These are phyloP conservation scores for Araneus ventricosus DNA, from an alignment of 1,140 invertebrate species.

Conservation along the genomic window DNA sequence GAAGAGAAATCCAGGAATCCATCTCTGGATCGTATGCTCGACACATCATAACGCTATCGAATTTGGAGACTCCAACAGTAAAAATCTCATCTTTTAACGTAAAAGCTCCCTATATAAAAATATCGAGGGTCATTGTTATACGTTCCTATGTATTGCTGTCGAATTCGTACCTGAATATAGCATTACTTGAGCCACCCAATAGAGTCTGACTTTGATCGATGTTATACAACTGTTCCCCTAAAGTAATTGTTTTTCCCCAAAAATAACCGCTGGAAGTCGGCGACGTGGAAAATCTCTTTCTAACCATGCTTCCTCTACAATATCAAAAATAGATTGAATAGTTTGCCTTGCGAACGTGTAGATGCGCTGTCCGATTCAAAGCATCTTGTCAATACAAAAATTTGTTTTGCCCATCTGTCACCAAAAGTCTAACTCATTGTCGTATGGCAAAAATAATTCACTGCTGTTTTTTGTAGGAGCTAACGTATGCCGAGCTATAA, in stretches of 20 bases:
- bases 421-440: too few relatives aligned
- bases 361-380: background rate
- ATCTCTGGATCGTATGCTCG: background rate
- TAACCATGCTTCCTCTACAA: background rate
- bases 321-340: background rate
- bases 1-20: background rate
- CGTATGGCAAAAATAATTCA: too few relatives aligned
- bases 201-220: background rate
- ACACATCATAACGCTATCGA: background rate
- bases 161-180: background rate
- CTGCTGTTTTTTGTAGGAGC: background rate
- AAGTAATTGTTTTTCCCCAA: background rate
- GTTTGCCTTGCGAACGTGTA: constrained; percentile 13
- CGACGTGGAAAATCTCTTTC: too few relatives aligned
- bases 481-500: too few relatives aligned
- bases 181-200: too few relatives aligned
- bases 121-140: background rate
- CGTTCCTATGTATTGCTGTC: background rate
- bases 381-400: background rate
- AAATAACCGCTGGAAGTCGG: background rate
- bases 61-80: background rate
- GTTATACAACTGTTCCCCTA: background rate
- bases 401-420: background rate
- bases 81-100: background rate
- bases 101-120: background rate